Conservation (phyloP, 2,797 vertebrate genomes). For the Nyctibius grandis region DNA sequence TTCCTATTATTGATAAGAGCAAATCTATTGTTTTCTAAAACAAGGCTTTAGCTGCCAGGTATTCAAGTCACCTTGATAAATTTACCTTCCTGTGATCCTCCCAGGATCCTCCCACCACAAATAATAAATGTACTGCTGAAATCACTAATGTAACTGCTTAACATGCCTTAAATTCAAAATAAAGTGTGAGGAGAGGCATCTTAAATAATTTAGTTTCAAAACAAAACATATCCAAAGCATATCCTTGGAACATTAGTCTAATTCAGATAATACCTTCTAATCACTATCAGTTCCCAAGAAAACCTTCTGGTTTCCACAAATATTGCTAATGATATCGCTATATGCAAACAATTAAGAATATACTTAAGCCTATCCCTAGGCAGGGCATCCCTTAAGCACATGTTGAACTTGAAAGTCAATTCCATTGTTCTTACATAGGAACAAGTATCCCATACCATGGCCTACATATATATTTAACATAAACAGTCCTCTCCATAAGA, state of each 20-base stretch:
- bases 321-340: neutral
- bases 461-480: neutral
- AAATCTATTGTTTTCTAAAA: neutral
- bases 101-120: neutral
- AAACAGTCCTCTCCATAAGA: neutral
- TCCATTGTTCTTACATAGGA: accelerated
- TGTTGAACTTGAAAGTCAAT: neutral
- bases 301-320: neutral
- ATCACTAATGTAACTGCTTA: neutral
- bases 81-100: neutral
- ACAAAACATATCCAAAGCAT: neutral
- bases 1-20: neutral
- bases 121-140: neutral
- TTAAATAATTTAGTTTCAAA: neutral
- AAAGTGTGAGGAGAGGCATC: neutral
- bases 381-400: neutral
- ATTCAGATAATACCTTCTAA: neutral
- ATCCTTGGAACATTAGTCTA: neutral
- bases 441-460: accelerated
- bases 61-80: neutral
- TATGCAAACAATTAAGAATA: neutral
- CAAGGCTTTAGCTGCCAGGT: neutral
- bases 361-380: neutral
- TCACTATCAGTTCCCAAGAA: neutral
- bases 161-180: neutral